A percentile compares a stretch with the other conserved stretches of the same genome.
These are phyloP conservation scores for Epinotia bilunana DNA, from an alignment of 2,888 invertebrate genomes.

Conservation along the genomic window DNA sequence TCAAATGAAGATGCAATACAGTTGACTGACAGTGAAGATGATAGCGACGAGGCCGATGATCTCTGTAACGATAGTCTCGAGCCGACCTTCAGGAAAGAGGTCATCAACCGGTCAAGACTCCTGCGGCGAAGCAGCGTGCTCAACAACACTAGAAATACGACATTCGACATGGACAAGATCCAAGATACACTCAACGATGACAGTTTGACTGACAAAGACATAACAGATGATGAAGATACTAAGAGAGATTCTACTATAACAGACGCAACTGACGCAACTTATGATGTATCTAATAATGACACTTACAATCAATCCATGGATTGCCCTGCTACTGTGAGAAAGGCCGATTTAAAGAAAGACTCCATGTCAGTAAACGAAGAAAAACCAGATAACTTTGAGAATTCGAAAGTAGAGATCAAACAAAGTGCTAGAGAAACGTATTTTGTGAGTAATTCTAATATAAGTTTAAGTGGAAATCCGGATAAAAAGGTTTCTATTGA, in stretches of 20 bases:
- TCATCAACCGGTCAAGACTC: conserved; percentile 60
- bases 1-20: conserved; percentile 54
- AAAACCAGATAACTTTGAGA: conserved; percentile 57
- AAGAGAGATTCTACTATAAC: conserved; percentile 43
- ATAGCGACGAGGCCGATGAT: conserved; percentile 59
- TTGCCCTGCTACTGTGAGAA: conserved; percentile 38
- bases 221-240: conserved; percentile 51
- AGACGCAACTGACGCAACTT: conserved; percentile 35
- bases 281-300: conserved; percentile 29
- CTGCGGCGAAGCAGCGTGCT: conserved; percentile 51
- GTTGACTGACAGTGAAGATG: conserved; percentile 61
- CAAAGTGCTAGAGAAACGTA: conserved; percentile 30
- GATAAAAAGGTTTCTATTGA: background rate
- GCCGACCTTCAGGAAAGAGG: conserved; percentile 67
- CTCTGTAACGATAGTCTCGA: conserved; percentile 70
- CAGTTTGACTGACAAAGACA: conserved; percentile 47
- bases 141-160: conserved; percentile 48
- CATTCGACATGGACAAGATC: conserved; percentile 54
- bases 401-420: conserved; percentile 41
- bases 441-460: conserved; percentile 29
- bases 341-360: conserved; percentile 17
- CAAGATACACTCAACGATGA: conserved; percentile 55
- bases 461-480: conserved; percentile 21
- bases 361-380: background rate
- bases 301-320: conserved; percentile 32